These are phyloP conservation scores for Polypterus bichir DNA, from an alignment of 2,113 vertebrate genomes.

Conservation along the genomic window DNA sequence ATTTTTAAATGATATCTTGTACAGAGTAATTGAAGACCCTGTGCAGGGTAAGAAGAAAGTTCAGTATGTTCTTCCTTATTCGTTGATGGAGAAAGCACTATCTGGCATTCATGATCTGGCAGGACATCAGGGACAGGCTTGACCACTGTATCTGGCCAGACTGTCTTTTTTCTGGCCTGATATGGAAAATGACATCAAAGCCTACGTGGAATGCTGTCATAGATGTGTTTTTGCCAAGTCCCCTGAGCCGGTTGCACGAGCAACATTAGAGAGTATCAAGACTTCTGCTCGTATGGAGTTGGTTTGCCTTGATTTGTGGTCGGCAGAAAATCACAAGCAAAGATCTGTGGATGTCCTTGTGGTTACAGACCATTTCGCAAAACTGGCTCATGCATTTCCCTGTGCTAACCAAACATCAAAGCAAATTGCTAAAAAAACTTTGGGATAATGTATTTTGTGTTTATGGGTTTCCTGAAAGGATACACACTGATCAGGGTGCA, in stretches of 20 bases:
- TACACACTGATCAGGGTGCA: no score
- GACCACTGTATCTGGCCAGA: constrained; percentile 5
- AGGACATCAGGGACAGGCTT: constrained; percentile 9
- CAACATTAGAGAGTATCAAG: constrained; percentile 8
- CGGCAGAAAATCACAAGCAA: constrained; percentile 7
- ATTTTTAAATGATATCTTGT: neutral
- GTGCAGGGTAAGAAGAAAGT: neutral
- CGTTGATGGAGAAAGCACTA: neutral
- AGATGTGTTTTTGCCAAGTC: constrained; percentile 13
- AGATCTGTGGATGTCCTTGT: constrained; percentile 11
- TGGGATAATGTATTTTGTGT: no score
- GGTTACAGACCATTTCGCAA: constrained; percentile 16
- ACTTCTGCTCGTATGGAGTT: constrained; percentile 2
- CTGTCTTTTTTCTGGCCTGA: constrained; percentile 7
- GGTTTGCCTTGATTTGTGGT: constrained; percentile 13
- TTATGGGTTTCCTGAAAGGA: no score
- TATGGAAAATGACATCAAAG: constrained; percentile 9
- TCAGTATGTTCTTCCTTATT: constrained; percentile 2
- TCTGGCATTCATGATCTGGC: neutral
- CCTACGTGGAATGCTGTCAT: neutral
- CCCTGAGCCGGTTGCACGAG: constrained; percentile 7
- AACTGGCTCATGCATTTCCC: constrained; percentile 7
- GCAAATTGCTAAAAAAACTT: no score
- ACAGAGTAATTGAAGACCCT: constrained; percentile 3
- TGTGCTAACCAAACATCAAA: constrained; percentile 7